These are phyloP conservation scores for Copidosoma aretas DNA, from an alignment of 2,888 invertebrate species.

Conservation along the genomic window DNA sequence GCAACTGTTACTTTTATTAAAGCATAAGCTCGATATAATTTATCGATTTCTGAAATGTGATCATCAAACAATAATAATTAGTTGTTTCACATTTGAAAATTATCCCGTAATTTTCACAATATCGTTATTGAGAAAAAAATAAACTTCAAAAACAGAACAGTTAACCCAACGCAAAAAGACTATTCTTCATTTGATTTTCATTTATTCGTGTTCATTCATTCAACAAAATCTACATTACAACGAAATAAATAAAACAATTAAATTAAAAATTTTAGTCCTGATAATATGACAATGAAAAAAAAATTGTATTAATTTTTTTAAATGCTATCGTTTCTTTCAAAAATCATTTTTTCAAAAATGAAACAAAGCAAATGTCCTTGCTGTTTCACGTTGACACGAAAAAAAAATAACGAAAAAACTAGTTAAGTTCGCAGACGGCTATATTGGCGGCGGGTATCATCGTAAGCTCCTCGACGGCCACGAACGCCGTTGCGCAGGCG, in stretches of 20 bases:
- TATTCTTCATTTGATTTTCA: no score
- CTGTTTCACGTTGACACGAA: no score
- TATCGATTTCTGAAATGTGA: slow-evolving; percentile 11
- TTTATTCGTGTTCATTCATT: no score
- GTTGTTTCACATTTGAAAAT: slow-evolving; percentile 22
- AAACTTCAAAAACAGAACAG: no score
- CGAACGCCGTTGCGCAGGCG: slow-evolving; percentile 15
- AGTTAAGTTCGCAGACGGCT: slow-evolving; percentile 29
- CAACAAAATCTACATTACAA: no score
- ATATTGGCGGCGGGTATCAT: slow-evolving; percentile 27
- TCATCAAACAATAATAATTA: slow-evolving; percentile 6
- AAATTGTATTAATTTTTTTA: no score
- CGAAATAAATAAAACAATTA: no score
- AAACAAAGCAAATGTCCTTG: not conserved
- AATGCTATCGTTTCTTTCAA: no score
- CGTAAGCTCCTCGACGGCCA: slow-evolving; percentile 20
- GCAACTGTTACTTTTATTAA: slow-evolving; percentile 15
- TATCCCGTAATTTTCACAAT: not conserved
- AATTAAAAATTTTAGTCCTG: no score
- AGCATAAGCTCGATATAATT: slow-evolving; percentile 30
- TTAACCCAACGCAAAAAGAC: no score
- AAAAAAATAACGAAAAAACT: slow-evolving; percentile 4
- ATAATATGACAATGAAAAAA: no score
- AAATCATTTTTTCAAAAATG: not conserved
- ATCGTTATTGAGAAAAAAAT: not conserved